A percentile compares a stretch with the other conserved stretches of the same genome.
Conservation (phyloP, 2,888 invertebrate genomes). For the Tenthredo distinguenda region DNA sequence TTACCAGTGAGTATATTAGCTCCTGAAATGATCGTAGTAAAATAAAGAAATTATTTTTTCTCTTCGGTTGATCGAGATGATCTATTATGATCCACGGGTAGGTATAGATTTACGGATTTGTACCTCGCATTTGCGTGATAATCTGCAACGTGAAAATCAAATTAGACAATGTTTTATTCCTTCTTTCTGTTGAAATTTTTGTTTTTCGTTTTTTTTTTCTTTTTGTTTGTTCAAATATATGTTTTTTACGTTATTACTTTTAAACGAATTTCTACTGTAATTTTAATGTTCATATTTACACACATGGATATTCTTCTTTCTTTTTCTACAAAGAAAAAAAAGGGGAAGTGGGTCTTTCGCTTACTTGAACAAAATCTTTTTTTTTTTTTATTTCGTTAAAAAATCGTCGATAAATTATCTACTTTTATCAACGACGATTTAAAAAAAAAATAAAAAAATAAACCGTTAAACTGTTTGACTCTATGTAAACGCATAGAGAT, state of each 20-base stretch:
- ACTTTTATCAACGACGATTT: neutral
- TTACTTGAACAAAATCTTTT: neutral
- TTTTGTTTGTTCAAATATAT: neutral
- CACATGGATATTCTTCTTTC: neutral
- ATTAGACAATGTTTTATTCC: conserved; percentile 2
- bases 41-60: neutral
- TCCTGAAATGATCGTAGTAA: neutral
- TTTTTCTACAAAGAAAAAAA: neutral
- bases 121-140: neutral
- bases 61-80: neutral
- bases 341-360: neutral
- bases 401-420: neutral
- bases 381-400: neutral
- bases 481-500: conserved; percentile 39
- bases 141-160: neutral
- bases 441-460: neutral
- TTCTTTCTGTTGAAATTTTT: neutral
- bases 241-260: neutral
- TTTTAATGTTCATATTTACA: neutral
- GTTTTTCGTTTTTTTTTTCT: too few species aligned
- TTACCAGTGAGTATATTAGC: neutral
- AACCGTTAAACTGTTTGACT: neutral
- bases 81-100: neutral
- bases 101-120: neutral
- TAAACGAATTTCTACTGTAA: neutral